Evolutionary conservation across 1,140 invertebrate species (phyloP), one percentile per base, ranked within the genome.

Genomic region (Drosophila simulans): DNA sequence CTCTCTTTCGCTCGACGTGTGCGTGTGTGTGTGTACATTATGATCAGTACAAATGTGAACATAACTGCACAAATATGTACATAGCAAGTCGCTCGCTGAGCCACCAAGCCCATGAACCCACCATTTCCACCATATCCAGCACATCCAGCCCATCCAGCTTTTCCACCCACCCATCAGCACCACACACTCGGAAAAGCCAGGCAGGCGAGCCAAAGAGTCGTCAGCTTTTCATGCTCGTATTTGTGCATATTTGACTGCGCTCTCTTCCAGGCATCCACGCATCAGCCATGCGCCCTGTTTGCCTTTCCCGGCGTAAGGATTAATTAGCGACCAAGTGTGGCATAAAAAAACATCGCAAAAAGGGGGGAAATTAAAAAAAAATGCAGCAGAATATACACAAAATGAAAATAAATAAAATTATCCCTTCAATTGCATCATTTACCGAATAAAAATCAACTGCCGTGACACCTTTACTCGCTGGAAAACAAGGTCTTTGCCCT

Each of bases 41-140:
- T 91, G 89, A 91, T 91, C 89, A 91, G 89, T 91, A 85, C 83
- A 91, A 91, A 91, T 91, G 89, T 91, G 89, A 91, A 91, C 89
- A 91, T 91, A 91, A 91, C 89, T 91, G 89, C 90, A 91, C 84
- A 91, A 91, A 91, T 91, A 91, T 91, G 89, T 91, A 82, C 89
- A 91, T 79, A 91, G 86, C 79, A 86, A 90, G 81, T 85, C 81
- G 86, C 64, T 68, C 60, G 64, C 65, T 49, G 49, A 77, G 40
- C 60, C 51, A 59, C 35, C 56, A 25, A 43, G 42, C 37, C 37
- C 37, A 39, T 39, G 37, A 39, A 39, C n/a, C 66, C 48, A 27
- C 43, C 42, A 45, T 45, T 20, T 17, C 10, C 42, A 15, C 42
- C 31, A 40, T n/a, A 20, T 11, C 10, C 17, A 31, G 31, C 31